Evolutionary conservation across 1,140 invertebrate species (phyloP), one percentile per base, ranked within the genome.

Genomic region (Diorhabda sublineata): DNA sequence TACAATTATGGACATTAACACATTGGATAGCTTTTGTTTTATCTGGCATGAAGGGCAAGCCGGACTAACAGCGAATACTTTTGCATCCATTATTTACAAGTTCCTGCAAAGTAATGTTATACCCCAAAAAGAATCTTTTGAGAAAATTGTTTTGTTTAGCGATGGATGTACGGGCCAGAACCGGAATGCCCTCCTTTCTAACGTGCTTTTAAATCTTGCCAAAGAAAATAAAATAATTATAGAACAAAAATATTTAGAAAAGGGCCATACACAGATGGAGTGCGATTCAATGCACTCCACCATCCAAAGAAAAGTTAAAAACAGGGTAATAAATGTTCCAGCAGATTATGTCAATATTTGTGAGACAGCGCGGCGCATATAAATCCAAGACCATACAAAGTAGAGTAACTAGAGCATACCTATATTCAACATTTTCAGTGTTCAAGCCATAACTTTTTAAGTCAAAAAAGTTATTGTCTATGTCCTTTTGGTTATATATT

Each of bases 251-350:
- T 26, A 26, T 26, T 26, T 26, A 26, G 26, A 26, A 26, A 26
- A 26, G 26, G 26, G 26, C 26, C 26, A 26, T 26, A 26, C 26
- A 26, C 26, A 26, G 26, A 26, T 26, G 26, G 26, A 26, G 26
- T 26, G 26, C 0, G 26, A 26, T 26, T 26, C 26, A 26, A 9
- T 62, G 42, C 61, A 62, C 11, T 42, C 41, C 45, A 8, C 8
- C 42, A 62, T 62, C 6, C 42, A 62, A 11, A 62, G 42, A 41
- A 9, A 60, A 42, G 7, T 60, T 0, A 9, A 41, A 60, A 11
- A 57, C 11, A n/a, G 52, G 5, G 52, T 56, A 5, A 76, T 76
- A n/a, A 64, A 74, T 66, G n/a, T 75, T 2, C 76, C 78, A 41
- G 66, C 65, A 8, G 74, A 79, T 66, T 76, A 75, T 68, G 57